Base-by-base conservation (phyloP, 2,797 vertebrate species). In the Sciaenops ocellatus region DNA sequence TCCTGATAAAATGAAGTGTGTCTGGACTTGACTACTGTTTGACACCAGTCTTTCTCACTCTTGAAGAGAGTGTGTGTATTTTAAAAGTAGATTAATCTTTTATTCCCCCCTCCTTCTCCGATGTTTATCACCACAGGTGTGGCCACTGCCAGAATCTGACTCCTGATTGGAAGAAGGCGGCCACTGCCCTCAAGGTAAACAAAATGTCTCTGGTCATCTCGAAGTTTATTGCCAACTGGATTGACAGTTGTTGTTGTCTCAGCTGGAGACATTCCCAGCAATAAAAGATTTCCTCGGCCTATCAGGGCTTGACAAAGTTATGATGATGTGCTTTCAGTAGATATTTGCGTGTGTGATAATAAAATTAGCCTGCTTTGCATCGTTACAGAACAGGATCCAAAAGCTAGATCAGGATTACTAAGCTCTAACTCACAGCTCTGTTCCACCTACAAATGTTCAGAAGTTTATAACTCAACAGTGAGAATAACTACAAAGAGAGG, bases 81-180 rank as follows among this genome's bases (percentile, higher is more conserved):
- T 34, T 34, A 34, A 34, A 34, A 34, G 8, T 34, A 34, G 34
- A 8, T 38, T 38, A 7, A 38, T 38, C 34, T 38, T 38, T 8
- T 38, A 10, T 68, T 10, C 10, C 46, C 42, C 10, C 10, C 9
- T 13, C n/a, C 5, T 3, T 62, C 26, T 41, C 6, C 5, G n/a
- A 3, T 71, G 6, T 82, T 73, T 85, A 6, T 85, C 56, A 5
- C 15, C 28, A 6, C 82, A 99, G 98, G 98, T 99, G 98, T 93
- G 98, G 98, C 46, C 98, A 99, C 88, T 99, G 98, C 91, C 95
- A 97, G 54, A 96, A 73, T 71, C 88, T 99, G 48, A 95, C 95
- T 26, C 93, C 97, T 12, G 98, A 99, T 4, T 99, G 98, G 98
- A 99, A 98, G 90, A 99, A 99, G 89, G 97, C 95, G 15, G 98